These are phyloP conservation scores for Thalassaphorura encarpata DNA, from an alignment of 1,140 invertebrate species.

Conservation along the genomic window DNA sequence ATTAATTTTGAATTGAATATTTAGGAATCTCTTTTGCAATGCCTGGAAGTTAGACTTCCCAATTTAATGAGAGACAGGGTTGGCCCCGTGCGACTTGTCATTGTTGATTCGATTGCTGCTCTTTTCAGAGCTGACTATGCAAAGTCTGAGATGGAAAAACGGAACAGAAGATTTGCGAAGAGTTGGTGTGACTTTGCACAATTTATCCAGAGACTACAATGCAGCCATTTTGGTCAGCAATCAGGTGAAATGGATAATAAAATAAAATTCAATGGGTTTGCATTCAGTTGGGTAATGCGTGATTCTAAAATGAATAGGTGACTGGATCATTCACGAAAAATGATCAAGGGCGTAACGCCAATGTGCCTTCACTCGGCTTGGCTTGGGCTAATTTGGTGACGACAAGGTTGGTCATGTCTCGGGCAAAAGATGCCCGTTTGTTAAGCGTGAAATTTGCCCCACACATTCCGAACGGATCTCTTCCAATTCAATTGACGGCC, in stretches of 20 bases:
- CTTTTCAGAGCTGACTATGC: constrained; percentile 55
- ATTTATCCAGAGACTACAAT: constrained; percentile 44
- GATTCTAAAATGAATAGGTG: constrained; percentile 4
- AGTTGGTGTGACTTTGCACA: constrained; percentile 47
- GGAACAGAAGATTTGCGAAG: constrained; percentile 49
- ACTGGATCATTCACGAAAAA: constrained; percentile 21
- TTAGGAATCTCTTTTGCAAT: constrained; percentile 48
- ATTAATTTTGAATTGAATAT: constrained; percentile 33
- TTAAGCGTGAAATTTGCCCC: constrained; percentile 38
- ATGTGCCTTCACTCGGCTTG: constrained; percentile 47
- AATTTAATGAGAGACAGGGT: constrained; percentile 39
- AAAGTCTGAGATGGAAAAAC: constrained; percentile 36
- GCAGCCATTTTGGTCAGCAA: constrained; percentile 58
- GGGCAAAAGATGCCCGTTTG: constrained; percentile 28
- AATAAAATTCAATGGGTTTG: not conserved
- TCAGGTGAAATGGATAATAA: constrained; percentile 46
- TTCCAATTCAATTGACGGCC: not conserved
- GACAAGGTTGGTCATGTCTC: constrained; percentile 48
- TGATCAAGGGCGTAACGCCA: constrained; percentile 11
- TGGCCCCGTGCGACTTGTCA: constrained; percentile 50
- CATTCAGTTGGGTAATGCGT: constrained; percentile 13
- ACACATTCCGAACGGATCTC: constrained; percentile 34
- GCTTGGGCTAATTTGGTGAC: constrained; percentile 59
- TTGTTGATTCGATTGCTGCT: constrained; percentile 66
- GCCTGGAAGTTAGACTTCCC: constrained; percentile 45